Evolutionary conservation across 1,140 invertebrate genomes (phyloP).

Genomic region (Drosophila navojoa): DNA sequence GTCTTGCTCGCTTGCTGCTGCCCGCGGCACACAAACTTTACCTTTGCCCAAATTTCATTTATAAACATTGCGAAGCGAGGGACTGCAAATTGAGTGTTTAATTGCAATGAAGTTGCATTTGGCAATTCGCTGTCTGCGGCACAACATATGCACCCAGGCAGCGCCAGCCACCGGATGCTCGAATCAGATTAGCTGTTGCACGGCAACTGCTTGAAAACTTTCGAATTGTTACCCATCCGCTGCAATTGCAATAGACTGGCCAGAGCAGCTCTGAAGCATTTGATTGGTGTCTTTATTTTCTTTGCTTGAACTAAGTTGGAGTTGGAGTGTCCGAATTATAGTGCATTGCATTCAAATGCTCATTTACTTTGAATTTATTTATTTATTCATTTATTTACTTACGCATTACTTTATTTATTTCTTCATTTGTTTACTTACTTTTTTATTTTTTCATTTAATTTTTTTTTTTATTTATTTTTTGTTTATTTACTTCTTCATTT

Average conservation of each 20-base stretch:
- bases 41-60: conserved; percentile 76
- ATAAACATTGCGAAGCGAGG: conserved; percentile 58
- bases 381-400: too few relatives aligned
- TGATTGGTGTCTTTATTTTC: too few relatives aligned
- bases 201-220: conserved; percentile 28
- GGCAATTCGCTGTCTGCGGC: conserved; percentile 46
- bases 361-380: too few relatives aligned
- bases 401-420: too few relatives aligned
- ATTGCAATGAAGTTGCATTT: conserved; percentile 66
- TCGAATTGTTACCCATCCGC: conserved; percentile 12
- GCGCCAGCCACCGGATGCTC: not conserved
- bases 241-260: not conserved
- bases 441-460: too few relatives aligned
- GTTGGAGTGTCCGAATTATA: too few relatives aligned
- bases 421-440: too few relatives aligned
- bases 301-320: too few relatives aligned
- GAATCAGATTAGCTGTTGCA: conserved; percentile 5
- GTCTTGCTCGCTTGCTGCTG: conserved; percentile 9
- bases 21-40: conserved; percentile 65
- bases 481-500: too few relatives aligned
- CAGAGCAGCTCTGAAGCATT: too few relatives aligned
- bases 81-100: conserved; percentile 75
- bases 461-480: too few relatives aligned
- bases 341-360: too few relatives aligned
- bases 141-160: conserved; percentile 59